A percentile compares a stretch with the other conserved stretches of the same genome.
Conservation (phyloP, 2,888 invertebrate species). For the Folsomia manolachei region DNA sequence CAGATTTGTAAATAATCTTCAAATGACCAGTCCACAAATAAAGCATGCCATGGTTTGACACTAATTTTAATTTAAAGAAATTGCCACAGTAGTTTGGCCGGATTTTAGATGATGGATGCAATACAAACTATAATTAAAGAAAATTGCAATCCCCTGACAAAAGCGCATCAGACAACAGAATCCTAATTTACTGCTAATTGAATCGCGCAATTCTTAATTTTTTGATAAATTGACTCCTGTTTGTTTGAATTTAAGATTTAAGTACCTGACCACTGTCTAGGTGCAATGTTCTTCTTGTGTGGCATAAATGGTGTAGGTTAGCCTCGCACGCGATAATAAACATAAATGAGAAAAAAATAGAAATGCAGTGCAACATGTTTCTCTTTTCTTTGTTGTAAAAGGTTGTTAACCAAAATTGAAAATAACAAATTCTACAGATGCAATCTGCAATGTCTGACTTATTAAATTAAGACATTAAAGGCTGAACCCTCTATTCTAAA, state of each 20-base stretch:
- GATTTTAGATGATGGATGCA: too few relatives aligned
- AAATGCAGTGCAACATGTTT: neutral
- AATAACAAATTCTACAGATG: neutral
- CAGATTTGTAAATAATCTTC: too few relatives aligned
- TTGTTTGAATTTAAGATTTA: neutral
- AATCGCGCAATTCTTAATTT: neutral
- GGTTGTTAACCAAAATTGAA: too few relatives aligned
- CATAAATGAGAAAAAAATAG: neutral
- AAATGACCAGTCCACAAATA: too few relatives aligned
- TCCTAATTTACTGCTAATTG: neutral
- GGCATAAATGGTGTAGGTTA: too few relatives aligned
- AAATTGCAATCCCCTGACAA: too few relatives aligned
- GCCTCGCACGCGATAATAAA: neutral
- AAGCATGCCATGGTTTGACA: too few relatives aligned
- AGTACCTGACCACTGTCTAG: neutral
- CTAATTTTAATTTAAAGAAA: too few relatives aligned
- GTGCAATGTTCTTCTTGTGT: neutral
- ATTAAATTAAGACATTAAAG: neutral
- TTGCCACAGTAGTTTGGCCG: too few relatives aligned
- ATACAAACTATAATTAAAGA: too few relatives aligned
- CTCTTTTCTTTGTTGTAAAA: neutral
- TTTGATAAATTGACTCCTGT: neutral
- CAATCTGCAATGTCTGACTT: neutral
- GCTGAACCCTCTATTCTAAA: neutral
- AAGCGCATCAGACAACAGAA: neutral